These are phyloP conservation scores for Harpagoxenus sublaevis DNA, from an alignment of 2,888 invertebrate genomes.

Conservation along the genomic window DNA sequence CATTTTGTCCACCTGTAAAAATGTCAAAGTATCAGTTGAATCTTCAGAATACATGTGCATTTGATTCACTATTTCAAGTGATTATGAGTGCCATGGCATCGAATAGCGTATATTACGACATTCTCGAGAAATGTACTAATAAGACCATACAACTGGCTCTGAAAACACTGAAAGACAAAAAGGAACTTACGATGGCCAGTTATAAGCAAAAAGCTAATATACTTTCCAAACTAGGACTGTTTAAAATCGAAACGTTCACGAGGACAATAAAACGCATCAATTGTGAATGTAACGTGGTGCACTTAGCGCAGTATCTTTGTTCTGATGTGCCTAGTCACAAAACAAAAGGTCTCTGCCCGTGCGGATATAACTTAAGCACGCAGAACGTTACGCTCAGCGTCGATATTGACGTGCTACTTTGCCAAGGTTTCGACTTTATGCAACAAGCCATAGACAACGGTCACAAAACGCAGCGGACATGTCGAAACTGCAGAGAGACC, in stretches of 20 bases:
- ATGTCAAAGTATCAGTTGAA: constrained; percentile 48
- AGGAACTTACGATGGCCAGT: constrained; percentile 6
- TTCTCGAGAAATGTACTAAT: constrained; percentile 19
- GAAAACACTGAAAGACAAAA: constrained; percentile 34
- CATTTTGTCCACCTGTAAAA: constrained; percentile 41
- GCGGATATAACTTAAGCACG: constrained; percentile 40
- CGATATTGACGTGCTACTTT: constrained; percentile 53
- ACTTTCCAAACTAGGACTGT: constrained; percentile 33
- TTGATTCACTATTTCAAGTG: constrained; percentile 59
- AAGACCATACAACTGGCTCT: constrained; percentile 45
- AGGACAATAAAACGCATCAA: constrained; percentile 49
- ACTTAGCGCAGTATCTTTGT: constrained; percentile 55
- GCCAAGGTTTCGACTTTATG: constrained; percentile 54
- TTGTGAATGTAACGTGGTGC: constrained; percentile 57
- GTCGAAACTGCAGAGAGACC: constrained; percentile 32
- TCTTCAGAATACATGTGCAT: constrained; percentile 55
- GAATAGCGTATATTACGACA: constrained; percentile 29
- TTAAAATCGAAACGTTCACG: constrained; percentile 26
- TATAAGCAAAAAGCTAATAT: constrained; percentile 48
- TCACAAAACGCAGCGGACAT: constrained; percentile 34
- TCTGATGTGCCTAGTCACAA: constrained; percentile 54
- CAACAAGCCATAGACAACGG: constrained; percentile 61
- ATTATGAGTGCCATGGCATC: constrained; percentile 51
- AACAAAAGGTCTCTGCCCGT: constrained; percentile 35
- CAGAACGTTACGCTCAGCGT: constrained; percentile 24